Percentiles rank a stretch among this genome's conserved stretches.
These are phyloP conservation scores for Himalopsyche tibetana DNA, from an alignment of 2,888 invertebrate species.

Conservation along the genomic window DNA sequence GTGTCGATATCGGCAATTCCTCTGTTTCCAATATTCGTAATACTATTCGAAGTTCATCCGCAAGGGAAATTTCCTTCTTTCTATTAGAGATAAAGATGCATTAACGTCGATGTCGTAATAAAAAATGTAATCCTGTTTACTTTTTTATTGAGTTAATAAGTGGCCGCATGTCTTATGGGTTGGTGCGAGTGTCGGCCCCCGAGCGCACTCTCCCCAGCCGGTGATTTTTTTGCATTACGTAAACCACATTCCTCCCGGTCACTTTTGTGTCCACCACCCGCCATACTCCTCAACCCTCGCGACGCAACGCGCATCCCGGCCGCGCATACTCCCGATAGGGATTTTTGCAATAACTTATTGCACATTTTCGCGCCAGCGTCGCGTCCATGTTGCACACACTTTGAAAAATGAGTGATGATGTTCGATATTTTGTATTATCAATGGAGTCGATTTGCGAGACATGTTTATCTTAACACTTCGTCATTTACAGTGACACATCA, in stretches of 20 bases:
- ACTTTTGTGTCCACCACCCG: neutral
- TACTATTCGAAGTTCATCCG: too few species aligned
- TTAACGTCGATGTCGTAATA: neutral
- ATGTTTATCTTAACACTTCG: too few species aligned
- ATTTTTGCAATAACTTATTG: neutral
- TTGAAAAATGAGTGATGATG: too few species aligned
- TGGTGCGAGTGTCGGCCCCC: conserved; percentile 7
- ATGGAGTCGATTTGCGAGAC: too few species aligned
- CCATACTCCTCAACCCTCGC: neutral
- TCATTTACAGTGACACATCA: too few species aligned
- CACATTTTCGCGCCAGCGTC: neutral
- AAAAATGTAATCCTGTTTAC: neutral
- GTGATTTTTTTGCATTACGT: conserved; percentile 60
- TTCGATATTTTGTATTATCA: too few species aligned
- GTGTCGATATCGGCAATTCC: too few species aligned
- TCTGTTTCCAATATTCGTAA: too few species aligned
- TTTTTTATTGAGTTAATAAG: neutral
- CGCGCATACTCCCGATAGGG: neutral
- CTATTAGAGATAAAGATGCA: too few species aligned
- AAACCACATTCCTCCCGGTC: conserved; percentile 56
- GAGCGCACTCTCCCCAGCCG: conserved; percentile 10
- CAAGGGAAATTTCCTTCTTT: too few species aligned
- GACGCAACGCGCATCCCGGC: neutral
- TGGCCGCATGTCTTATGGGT: neutral
- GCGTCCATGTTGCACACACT: neutral